Conservation (phyloP, 2,113 vertebrate genomes). For the Platanista minor region DNA sequence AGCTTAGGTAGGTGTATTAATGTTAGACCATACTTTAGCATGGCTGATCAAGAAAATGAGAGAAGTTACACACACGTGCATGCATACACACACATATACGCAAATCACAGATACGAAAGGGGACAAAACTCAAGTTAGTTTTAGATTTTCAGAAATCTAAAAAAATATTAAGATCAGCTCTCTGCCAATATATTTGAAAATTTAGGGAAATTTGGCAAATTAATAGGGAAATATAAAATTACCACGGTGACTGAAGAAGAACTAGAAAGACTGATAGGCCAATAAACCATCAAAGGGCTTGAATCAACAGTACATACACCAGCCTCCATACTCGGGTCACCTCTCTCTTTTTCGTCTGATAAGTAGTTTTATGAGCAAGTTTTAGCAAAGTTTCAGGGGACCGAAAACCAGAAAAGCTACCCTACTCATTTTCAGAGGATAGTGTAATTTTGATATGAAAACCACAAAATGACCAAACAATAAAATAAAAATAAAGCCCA, state of each 20-base stretch:
- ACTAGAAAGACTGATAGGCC: not conserved
- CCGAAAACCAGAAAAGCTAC: not conserved
- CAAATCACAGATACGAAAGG: not conserved
- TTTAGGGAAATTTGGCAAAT: not conserved
- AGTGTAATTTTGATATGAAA: not conserved
- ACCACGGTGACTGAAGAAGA: not conserved
- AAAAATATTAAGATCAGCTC: not conserved
- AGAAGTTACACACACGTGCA: fast-evolving
- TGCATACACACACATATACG: not conserved
- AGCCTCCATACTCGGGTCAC: not conserved
- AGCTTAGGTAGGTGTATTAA: not conserved
- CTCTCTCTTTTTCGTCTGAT: not conserved
- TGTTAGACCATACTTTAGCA: not conserved
- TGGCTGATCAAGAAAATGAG: not conserved
- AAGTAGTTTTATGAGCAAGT: not conserved
- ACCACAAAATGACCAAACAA: not conserved
- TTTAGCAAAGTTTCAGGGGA: not conserved
- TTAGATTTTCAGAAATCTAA: not conserved
- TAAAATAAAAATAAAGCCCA: not conserved
- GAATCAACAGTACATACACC: not conserved
- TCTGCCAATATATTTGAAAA: not conserved
- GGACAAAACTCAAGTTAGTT: not conserved
- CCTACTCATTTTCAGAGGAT: not conserved
- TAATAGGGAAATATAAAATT: not conserved
- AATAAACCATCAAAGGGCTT: not conserved